Base-by-base conservation (phyloP, 2,797 vertebrate species). In the Lagocephalus sceleratus region DNA sequence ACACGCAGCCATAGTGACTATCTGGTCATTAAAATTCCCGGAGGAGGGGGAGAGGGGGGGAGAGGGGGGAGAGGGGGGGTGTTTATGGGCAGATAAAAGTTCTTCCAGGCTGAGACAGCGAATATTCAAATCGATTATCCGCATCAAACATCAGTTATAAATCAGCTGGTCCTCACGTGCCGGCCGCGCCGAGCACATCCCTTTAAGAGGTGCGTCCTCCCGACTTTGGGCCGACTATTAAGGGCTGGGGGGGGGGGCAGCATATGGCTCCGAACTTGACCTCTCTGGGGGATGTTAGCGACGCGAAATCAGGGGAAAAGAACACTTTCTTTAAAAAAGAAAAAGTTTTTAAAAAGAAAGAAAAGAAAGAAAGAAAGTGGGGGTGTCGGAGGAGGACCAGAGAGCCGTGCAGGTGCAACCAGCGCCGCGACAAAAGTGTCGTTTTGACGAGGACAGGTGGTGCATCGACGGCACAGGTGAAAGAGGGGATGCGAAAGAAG, bases 121-220 rank as follows among this genome's bases (percentile, higher is more conserved):
- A 21, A 58, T 26, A 48, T 25, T 25, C 11, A 46, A 60, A 73
- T 55, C n/a, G 11, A 63, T 75, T 62, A 51, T 56, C 42, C 38
- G 53, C 14, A 12, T 69, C 57, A 49, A 63, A 43, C 1, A 35
- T 1, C 57, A 48, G 61, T 41, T 1, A 26, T 2, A 61, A 25
- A 41, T 95, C 93, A 95, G 92, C 92, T 93, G 93, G 81, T 87
- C 44, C 86, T 95, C 93, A 91, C 93, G 91, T 90, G 92, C 78
- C 73, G 15, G 17, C 9, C 7, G 17, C 16, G 6, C 39, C 6
- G 39, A 5, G 7, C n/a, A 9, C 39, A 7, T 42, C 17, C 1
- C 39, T 63, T 55, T 38, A 66, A 65, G 60, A 41, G 0, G 2
- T 29, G 16, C 29, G 51, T 60, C 14, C 5, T 20, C 32, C 29